phyloP scores from a whole-genome alignment of 2,888 invertebrate species.

The Willowsia nigromaculata region DNA sequence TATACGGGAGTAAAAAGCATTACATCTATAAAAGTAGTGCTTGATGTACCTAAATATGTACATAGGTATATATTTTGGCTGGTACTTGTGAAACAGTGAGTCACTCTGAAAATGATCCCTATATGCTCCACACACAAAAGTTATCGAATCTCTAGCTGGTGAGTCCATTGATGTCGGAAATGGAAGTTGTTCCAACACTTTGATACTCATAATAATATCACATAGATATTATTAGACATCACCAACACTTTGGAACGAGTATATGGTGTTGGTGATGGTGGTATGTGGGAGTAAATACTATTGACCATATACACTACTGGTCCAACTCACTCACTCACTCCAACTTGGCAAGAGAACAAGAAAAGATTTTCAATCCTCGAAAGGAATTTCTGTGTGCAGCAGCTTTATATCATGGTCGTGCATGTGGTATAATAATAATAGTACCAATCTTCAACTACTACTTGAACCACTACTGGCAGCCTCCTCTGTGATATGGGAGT shows the following conservation, averaged over 20 bases:
- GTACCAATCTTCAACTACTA: neutral
- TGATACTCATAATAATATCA: neutral
- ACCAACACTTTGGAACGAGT: neutral
- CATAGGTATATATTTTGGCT: neutral
- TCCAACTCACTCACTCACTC: conserved; percentile 1
- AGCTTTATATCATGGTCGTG: neutral
- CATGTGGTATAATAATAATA: neutral
- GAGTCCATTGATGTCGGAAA: conserved; percentile 13
- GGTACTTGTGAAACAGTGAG: neutral
- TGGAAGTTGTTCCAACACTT: conserved; percentile 28
- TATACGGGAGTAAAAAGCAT: neutral
- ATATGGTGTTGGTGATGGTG: neutral
- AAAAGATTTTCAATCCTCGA: conserved; percentile 13
- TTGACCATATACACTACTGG: conserved; percentile 24
- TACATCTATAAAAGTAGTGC: too few species aligned
- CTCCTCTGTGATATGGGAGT: neutral
- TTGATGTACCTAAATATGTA: neutral
- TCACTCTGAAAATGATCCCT: neutral
- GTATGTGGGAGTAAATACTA: conserved; percentile 28
- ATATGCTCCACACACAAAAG: conserved; percentile 32
- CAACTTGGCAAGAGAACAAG: conserved; percentile 45
- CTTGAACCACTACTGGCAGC: neutral
- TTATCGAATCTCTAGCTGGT: neutral
- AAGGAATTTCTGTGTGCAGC: conserved; percentile 13
- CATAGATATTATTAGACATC: neutral